These are phyloP conservation scores for Pseudomyrmex gracilis DNA, from an alignment of 1,140 invertebrate genomes.

Conservation along the genomic window DNA sequence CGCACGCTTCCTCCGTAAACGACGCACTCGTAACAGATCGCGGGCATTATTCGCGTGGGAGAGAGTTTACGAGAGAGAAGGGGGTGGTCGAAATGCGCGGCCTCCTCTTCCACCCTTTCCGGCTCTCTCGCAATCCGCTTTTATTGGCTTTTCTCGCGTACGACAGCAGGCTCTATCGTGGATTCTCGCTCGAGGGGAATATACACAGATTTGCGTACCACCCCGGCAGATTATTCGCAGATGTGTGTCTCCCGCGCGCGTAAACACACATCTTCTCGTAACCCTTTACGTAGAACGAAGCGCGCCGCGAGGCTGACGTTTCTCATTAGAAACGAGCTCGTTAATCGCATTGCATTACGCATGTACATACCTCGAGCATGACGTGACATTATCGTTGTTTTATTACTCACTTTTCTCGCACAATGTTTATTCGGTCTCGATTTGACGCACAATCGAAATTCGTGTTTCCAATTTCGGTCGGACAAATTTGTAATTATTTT, in stretches of 20 bases:
- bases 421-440: slow-evolving; percentile 33
- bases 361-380: neutral
- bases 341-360: slow-evolving; percentile 38
- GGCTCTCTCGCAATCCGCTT: slow-evolving; percentile 48
- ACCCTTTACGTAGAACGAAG: slow-evolving; percentile 21
- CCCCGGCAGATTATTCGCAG: slow-evolving; percentile 36
- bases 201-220: slow-evolving; percentile 46
- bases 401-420: slow-evolving; percentile 40
- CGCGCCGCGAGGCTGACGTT: slow-evolving; percentile 3
- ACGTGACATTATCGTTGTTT: slow-evolving; percentile 29
- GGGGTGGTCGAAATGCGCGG: neutral
- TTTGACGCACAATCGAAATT: neutral
- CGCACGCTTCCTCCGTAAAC: slow-evolving; percentile 31
- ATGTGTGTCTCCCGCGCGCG: slow-evolving; percentile 12
- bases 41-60: slow-evolving; percentile 34
- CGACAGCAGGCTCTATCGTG: neutral
- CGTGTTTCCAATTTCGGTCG: neutral
- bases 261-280: slow-evolving; percentile 26
- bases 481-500: slow-evolving; percentile 40
- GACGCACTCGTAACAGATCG: slow-evolving; percentile 44
- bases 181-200: neutral
- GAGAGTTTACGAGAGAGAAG: slow-evolving; percentile 22
- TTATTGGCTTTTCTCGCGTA: slow-evolving; percentile 48
- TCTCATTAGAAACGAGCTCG: slow-evolving; percentile 54
- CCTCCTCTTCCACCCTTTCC: neutral